phyloP scores from a whole-genome alignment of 2,888 invertebrate species.

The Acronicta aceris region DNA sequence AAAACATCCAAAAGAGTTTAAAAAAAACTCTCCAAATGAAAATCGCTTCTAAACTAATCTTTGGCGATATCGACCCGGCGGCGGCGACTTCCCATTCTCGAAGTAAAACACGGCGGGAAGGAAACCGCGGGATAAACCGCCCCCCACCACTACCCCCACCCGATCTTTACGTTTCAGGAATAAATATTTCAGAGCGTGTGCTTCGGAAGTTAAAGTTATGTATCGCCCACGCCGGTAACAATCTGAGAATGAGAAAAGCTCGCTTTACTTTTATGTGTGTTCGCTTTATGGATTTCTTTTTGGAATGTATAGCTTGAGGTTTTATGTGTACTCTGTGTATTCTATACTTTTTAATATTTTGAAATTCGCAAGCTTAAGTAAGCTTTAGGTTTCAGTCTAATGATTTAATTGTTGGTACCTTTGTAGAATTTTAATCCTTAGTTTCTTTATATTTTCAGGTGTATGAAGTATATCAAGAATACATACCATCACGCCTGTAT shows the following conservation, averaged over 20 bases:
- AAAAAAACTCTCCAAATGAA: conserved; percentile 6
- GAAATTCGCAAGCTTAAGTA: neutral
- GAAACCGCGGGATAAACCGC: conserved; percentile 89
- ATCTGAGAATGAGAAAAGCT: conserved; percentile 85
- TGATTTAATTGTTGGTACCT: no score
- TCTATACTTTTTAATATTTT: neutral
- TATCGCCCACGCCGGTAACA: conserved; percentile 87
- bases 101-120: conserved; percentile 89
- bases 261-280: conserved; percentile 80
- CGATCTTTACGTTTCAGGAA: conserved; percentile 89
- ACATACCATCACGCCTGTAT: no score
- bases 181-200: conserved; percentile 90
- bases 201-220: conserved; percentile 89
- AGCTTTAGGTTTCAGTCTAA: no score
- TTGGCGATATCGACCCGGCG: conserved; percentile 88
- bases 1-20: neutral
- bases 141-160: conserved; percentile 73
- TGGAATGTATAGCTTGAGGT: conserved; percentile 43
- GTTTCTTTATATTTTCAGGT: no score
- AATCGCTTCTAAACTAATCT: conserved; percentile 75
- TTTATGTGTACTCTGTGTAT: conserved; percentile 20
- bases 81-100: conserved; percentile 89
- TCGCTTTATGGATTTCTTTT: conserved; percentile 67
- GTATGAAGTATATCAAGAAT: no score
- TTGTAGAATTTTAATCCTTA: no score